phyloP scores from a whole-genome alignment of 2,113 vertebrate species.

The Empidonax alnorum region DNA sequence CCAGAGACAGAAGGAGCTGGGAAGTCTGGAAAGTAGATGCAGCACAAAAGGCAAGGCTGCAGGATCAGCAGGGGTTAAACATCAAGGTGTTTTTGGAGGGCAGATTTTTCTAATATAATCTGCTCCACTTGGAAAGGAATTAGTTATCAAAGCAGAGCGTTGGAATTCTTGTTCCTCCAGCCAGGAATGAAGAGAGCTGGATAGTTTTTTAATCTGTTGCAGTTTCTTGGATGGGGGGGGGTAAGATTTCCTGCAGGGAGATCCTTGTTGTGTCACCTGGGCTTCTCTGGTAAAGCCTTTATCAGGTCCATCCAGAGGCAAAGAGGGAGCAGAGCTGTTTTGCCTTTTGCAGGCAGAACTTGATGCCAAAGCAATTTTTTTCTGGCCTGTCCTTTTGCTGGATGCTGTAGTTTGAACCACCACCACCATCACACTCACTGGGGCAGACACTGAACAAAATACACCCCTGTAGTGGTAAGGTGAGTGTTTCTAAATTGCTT shows the following conservation, averaged over 20 bases:
- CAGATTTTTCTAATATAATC: neutral
- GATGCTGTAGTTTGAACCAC: neutral
- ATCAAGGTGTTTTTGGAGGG: neutral
- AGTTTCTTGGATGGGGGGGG: neutral
- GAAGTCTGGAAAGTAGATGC: neutral
- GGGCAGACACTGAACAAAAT: neutral
- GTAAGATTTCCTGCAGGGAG: neutral
- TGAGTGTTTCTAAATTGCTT: neutral
- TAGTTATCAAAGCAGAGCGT: neutral
- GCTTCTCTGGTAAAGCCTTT: neutral
- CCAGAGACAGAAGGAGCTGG: neutral
- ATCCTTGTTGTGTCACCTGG: neutral
- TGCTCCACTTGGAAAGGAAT: slow-evolving; percentile 1
- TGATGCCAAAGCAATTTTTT: neutral
- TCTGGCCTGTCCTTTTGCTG: neutral
- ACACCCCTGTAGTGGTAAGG: neutral
- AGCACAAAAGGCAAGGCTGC: neutral
- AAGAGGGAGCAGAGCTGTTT: neutral
- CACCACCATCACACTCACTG: neutral
- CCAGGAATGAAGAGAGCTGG: neutral
- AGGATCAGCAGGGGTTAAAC: neutral
- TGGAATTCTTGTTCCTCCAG: neutral
- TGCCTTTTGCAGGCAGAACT: neutral
- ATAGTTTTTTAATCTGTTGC: neutral
- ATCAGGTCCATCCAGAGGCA: neutral